phyloP scores from a whole-genome alignment of 2,797 vertebrate species.

The Poecile montanus region DNA sequence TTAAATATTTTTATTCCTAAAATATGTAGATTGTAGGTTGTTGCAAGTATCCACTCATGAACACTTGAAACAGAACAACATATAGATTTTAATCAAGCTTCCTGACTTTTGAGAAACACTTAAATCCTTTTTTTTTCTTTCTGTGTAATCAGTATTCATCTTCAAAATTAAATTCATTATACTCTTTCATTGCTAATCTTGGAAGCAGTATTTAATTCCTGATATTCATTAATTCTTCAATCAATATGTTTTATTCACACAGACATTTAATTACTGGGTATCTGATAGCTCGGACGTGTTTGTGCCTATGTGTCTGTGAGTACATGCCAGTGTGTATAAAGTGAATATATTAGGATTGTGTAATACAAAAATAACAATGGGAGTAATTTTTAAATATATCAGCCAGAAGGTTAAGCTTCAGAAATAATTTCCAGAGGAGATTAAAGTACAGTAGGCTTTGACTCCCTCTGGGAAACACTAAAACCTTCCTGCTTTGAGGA shows the following conservation, averaged over 20 bases:
- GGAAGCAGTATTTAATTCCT: neutral
- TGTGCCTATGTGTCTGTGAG: neutral
- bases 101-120: neutral
- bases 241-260: neutral
- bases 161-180: conserved; percentile 12
- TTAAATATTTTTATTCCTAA: neutral
- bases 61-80: neutral
- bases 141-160: neutral
- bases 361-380: neutral
- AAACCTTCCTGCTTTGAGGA: neutral
- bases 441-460: neutral
- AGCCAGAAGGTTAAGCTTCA: neutral
- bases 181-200: neutral
- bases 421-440: neutral
- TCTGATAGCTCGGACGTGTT: neutral
- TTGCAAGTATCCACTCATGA: neutral
- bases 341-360: neutral
- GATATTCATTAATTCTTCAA: neutral
- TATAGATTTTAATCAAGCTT: neutral
- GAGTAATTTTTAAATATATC: neutral
- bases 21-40: neutral
- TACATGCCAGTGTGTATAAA: neutral
- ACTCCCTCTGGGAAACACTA: neutral
- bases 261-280: neutral
- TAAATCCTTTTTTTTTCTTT: neutral